A percentile compares a stretch with the other conserved stretches of the same genome.
phyloP scores from a whole-genome alignment of 2,797 vertebrate genomes.

The Falco rusticolus region DNA sequence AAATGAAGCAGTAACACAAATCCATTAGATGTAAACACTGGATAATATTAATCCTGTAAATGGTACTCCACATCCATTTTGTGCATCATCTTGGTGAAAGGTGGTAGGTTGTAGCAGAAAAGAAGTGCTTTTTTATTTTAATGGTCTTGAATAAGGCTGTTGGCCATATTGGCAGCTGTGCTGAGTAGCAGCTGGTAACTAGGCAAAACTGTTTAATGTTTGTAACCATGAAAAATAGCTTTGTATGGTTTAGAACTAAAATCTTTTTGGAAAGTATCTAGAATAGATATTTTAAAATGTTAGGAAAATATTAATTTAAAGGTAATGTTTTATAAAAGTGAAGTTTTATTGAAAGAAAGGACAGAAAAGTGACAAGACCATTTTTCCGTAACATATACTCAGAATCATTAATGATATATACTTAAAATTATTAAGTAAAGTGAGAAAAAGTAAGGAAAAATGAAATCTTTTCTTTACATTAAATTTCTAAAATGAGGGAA shows the following conservation, averaged over 20 bases:
- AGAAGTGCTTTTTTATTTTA: conserved; percentile 50
- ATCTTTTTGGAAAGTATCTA: neutral
- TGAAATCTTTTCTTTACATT: neutral
- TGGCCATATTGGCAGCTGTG: conserved; percentile 48
- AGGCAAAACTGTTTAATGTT: conserved; percentile 42
- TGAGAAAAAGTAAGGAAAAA: neutral
- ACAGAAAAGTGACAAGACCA: neutral
- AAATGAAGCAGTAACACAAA: conserved; percentile 58
- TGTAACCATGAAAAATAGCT: conserved; percentile 19
- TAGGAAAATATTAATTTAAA: neutral
- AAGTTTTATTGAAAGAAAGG: neutral
- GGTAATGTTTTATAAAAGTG: neutral
- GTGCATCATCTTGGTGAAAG: conserved; percentile 47
- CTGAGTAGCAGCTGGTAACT: neutral
- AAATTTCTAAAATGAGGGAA: neutral
- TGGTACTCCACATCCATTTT: conserved; percentile 40
- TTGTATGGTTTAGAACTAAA: neutral
- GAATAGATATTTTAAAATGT: neutral
- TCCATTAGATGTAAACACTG: conserved; percentile 56
- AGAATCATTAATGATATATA: neutral
- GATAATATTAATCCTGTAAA: conserved; percentile 65
- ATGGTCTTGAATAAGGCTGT: conserved; percentile 37
- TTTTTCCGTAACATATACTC: neutral
- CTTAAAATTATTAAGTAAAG: neutral
- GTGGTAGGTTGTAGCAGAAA: conserved; percentile 52